Base-by-base conservation (phyloP, 2,888 invertebrate genomes). In the Doris montereyensis region DNA sequence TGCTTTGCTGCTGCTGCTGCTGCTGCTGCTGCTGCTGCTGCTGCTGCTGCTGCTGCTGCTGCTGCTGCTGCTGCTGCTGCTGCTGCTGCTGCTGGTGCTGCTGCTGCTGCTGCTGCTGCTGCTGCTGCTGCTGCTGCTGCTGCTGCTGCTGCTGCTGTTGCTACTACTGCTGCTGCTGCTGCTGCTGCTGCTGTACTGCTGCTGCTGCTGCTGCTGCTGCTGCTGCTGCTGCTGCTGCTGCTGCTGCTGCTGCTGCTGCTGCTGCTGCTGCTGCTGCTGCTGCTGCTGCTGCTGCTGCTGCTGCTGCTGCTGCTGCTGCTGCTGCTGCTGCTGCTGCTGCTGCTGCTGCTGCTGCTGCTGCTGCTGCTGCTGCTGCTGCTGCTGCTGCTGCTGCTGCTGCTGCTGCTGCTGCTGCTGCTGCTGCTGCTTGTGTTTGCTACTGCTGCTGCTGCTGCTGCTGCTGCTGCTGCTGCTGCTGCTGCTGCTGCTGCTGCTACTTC, bases 31-130 rank as follows among this genome's bases (percentile, higher is more conserved):
- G n/a, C n/a, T n/a, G n/a, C n/a, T n/a, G n/a, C n/a, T n/a, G n/a
- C n/a, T n/a, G n/a, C n/a, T n/a, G n/a, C n/a, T n/a, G 57, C 73
- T 73, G 57, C 57, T 57, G 28, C 73, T 73, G 57, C 73, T 57
- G 57, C 57, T 73, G 57, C 57, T 73, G 57, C 57, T 28, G 57
- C 41, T 57, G 28, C 73, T 57, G 57, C 73, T 73, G 57, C 73
- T 73, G 28, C 57, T 57, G 28, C 73, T 73, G 28, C 73, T 57
- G 8, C 73, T 52, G 28, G 52, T 57, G 28, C 73, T 73, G 28
- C 57, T 57, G 28, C 57, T 52, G 24, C 57, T 73, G 28, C 26
- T 3, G 28, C 73, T 73, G 28, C 57, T 57, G 28, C 57, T 73
- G 28, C 73, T 73, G 28, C 5, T 26, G 28, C 57, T 73, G 57